Evolutionary conservation across 2,888 invertebrate genomes (phyloP).

Genomic region (Tridacna crocea): DNA sequence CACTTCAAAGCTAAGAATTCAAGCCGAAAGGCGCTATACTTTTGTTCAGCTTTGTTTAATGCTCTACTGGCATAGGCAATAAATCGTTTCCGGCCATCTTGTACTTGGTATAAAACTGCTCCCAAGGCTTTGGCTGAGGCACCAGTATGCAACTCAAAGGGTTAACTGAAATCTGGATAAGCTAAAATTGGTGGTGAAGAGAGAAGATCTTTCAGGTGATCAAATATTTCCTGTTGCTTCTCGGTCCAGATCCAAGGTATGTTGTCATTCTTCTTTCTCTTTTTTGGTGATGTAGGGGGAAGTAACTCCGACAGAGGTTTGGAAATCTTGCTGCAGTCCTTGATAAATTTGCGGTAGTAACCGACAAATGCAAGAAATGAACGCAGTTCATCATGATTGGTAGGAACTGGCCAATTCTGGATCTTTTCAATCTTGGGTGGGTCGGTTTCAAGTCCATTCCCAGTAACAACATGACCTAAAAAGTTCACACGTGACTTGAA

Average conservation of each 20-base stretch:
- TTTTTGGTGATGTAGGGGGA: not conserved
- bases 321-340: constrained; percentile 33
- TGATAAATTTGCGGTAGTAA: constrained; percentile 44
- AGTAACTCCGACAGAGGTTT: constrained; percentile 6
- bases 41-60: constrained; percentile 29
- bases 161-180: constrained; percentile 27
- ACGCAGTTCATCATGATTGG: not conserved
- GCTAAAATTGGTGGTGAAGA: constrained; percentile 5
- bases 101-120: no score
- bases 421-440: constrained; percentile 32
- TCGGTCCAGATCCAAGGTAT: no score
- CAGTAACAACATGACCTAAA: constrained; percentile 29
- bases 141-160: constrained; percentile 28
- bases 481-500: constrained; percentile 20
- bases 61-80: constrained; percentile 29
- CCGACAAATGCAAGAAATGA: constrained; percentile 8
- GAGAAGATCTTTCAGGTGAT: no score
- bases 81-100: no score
- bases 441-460: constrained; percentile 29
- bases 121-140: constrained; percentile 11
- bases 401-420: constrained; percentile 31
- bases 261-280: not conserved
- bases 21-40: constrained; percentile 36
- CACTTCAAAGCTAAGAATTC: no score
- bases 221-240: no score